Base-by-base conservation (phyloP, 2,797 vertebrate species). In the Urosaurus nigricauda region DNA sequence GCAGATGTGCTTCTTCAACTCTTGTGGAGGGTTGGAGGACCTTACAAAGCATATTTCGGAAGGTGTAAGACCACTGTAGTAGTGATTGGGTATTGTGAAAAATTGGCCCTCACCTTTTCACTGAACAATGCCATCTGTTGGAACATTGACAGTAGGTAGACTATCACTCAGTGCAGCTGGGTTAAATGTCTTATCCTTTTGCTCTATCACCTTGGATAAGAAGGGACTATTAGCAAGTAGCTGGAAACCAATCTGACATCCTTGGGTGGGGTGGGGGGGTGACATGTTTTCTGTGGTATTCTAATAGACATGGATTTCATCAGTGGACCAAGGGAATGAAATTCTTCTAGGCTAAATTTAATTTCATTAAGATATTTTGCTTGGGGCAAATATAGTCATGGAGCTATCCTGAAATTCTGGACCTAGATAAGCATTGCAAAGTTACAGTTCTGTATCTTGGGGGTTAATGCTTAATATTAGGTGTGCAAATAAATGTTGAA, bases 291-390 rank as follows among this genome's bases (percentile, higher is more conserved):
- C 12, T 74, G 5, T 58, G 14, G 56, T 11, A 24, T 75, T 63
- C 73, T 58, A n/a, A 29, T 32, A 29, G 5, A 56, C 16, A 32
- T 60, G 5, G 58, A 60, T 85, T 74, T 75, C 51, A 85, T 60
- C 37, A 24, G 2, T 77, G 40, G 29, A 47, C 26, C 37, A 63
- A 56, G 37, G n/a, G 65, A 51, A 35, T 47, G 35, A 53, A 84
- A 73, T 83, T 83, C 40, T 60, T 80, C 79, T 35, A 80, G 53
- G 79, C 53, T 80, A 80, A 80, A 24, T n/a, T 35, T 71, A 19
- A 35, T 84, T 84, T 71, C 65, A 51, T 84, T 51, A 24, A 56
- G 29, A 84, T 11, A 56, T 35, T 84, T 71, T 73, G 68, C 51
- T 84, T 83, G 21, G n/a, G 83, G 58, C 68, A 73, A 56, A 84